A percentile compares a stretch with the other conserved stretches of the same genome.
These are phyloP conservation scores for Drosophila affinis DNA, from an alignment of 2,888 invertebrate genomes.

Conservation along the genomic window DNA sequence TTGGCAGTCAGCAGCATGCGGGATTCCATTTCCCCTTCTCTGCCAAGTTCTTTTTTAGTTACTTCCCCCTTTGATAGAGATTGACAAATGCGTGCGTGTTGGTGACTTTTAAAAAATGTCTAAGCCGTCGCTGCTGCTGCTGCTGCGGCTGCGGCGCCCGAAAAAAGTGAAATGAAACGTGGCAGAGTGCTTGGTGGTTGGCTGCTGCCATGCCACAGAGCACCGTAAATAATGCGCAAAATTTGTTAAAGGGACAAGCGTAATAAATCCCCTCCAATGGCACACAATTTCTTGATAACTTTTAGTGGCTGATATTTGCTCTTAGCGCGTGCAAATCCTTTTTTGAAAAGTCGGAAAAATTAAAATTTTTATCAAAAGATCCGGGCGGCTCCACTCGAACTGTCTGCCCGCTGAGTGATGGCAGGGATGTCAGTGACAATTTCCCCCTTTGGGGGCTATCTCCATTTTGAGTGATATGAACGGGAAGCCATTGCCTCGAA, in stretches of 20 bases:
- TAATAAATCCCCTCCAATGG: constrained; percentile 78
- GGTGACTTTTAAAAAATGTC: constrained; percentile 78
- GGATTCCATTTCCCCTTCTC: constrained; percentile 18
- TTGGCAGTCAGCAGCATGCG: constrained; percentile 67
- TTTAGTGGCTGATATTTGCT: constrained; percentile 59
- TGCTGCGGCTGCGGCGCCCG: neutral
- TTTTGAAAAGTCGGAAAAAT: constrained; percentile 33
- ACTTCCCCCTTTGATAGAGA: constrained; percentile 63
- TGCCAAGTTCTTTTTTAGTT: constrained; percentile 21
- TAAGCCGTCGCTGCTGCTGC: constrained; percentile 53
- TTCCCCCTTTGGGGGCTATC: constrained; percentile 21
- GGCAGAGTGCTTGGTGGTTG: constrained; percentile 46
- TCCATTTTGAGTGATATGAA: constrained; percentile 43
- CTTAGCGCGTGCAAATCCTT: constrained; percentile 33
- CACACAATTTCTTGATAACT: constrained; percentile 74
- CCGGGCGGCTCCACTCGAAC: neutral
- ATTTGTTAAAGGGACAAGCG: constrained; percentile 78
- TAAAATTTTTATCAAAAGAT: constrained; percentile 61
- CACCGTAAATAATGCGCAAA: constrained; percentile 75
- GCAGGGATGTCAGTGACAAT: constrained; percentile 25
- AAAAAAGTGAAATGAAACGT: constrained; percentile 72
- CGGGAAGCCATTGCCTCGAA: constrained; percentile 35
- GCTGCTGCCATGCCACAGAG: constrained; percentile 41
- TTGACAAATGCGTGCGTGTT: constrained; percentile 78
- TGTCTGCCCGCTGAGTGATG: constrained; percentile 51